Conservation (phyloP, 1,140 invertebrate genomes). For the Varroa destructor region DNA sequence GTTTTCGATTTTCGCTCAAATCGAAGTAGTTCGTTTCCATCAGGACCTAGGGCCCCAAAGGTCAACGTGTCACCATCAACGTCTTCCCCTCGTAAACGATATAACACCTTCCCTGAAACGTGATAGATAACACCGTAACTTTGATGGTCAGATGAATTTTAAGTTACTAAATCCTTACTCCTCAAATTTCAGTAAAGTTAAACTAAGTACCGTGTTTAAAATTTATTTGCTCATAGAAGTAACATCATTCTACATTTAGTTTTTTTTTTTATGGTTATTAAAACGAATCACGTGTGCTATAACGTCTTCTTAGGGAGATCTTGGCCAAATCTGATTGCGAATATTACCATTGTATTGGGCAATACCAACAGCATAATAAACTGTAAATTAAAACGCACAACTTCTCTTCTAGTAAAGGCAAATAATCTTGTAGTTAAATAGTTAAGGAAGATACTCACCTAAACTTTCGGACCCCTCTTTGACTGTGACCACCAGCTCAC, state of each 20-base stretch:
- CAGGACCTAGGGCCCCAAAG: slow-evolving; percentile 64
- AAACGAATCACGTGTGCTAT: too few relatives aligned
- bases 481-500: slow-evolving; percentile 37
- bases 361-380: too few relatives aligned
- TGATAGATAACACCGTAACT: not conserved
- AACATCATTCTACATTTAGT: too few relatives aligned
- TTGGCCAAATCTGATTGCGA: too few relatives aligned
- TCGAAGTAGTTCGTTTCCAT: slow-evolving; percentile 63
- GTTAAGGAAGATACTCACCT: slow-evolving; percentile 27
- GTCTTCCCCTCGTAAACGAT: slow-evolving; percentile 63
- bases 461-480: slow-evolving; percentile 36
- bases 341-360: too few relatives aligned
- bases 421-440: too few relatives aligned
- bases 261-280: too few relatives aligned
- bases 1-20: slow-evolving; percentile 62
- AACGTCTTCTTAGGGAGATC: too few relatives aligned
- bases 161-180: not conserved
- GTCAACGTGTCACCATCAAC: slow-evolving; percentile 65
- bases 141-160: not conserved
- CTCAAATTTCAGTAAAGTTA: not conserved
- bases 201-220: not conserved
- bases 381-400: too few relatives aligned
- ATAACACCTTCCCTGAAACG: slow-evolving; percentile 61
- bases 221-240: not conserved
- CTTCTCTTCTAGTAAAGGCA: too few relatives aligned